phyloP scores from a whole-genome alignment of 2,113 vertebrate species.

The Calidris pugnax region DNA sequence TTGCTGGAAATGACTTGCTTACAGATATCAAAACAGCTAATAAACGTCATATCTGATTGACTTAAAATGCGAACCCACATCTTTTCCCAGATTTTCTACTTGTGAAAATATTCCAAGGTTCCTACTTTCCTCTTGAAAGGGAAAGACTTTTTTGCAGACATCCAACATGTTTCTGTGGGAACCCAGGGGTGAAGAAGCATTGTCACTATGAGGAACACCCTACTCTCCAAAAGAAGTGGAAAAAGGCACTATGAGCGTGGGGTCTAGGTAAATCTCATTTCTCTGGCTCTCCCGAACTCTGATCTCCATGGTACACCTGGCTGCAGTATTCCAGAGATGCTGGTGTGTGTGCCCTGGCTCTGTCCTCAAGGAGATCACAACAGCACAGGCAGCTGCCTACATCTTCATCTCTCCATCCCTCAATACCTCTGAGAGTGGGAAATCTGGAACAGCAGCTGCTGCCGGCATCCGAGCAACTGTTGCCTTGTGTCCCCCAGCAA shows the following conservation, averaged over 20 bases:
- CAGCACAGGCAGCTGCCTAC: background rate
- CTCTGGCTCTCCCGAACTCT: background rate
- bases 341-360: background rate
- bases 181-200: background rate
- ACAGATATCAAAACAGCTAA: background rate
- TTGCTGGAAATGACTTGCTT: constrained; percentile 4
- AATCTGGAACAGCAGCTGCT: background rate
- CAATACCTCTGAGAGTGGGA: background rate
- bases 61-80: background rate
- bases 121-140: background rate
- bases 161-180: background rate
- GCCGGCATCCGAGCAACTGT: background rate
- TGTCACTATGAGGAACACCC: background rate
- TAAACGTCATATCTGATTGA: background rate
- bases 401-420: background rate
- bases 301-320: background rate
- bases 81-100: background rate
- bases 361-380: background rate
- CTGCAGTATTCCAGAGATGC: background rate
- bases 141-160: background rate
- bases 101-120: background rate
- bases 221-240: background rate
- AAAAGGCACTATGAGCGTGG: background rate
- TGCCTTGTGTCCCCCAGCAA: background rate
- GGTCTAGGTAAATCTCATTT: background rate